A percentile compares a stretch with the other conserved stretches of the same genome.
These are phyloP conservation scores for Caerostris darwini DNA, from an alignment of 1,140 invertebrate species.

Conservation along the genomic window DNA sequence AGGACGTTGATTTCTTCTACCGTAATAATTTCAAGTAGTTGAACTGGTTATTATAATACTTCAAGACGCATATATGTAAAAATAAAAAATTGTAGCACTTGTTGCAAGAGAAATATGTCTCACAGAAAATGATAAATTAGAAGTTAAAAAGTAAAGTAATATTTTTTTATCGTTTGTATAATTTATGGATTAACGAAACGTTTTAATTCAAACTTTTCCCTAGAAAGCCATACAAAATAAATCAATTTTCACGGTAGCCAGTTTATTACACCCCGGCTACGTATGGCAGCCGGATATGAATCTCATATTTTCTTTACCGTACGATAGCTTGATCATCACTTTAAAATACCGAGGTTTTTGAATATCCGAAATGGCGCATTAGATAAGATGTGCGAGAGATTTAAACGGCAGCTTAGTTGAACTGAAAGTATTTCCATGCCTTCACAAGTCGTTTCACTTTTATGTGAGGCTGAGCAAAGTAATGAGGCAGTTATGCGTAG, in stretches of 20 bases:
- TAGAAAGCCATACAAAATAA: slow-evolving; percentile 20
- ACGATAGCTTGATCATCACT: slow-evolving; percentile 64
- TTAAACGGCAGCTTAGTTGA: slow-evolving; percentile 67
- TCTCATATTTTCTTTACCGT: slow-evolving; percentile 57
- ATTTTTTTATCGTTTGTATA: slow-evolving; percentile 37
- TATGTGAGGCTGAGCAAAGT: slow-evolving; percentile 59
- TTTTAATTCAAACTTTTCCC: slow-evolving; percentile 60
- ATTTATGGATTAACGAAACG: slow-evolving; percentile 69
- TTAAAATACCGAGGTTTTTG: slow-evolving; percentile 69
- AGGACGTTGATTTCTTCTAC: no score
- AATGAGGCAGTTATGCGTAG: slow-evolving; percentile 70
- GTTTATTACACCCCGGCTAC: slow-evolving; percentile 50
- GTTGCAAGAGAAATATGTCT: neutral
- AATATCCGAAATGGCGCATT: slow-evolving; percentile 66
- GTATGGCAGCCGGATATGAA: slow-evolving; percentile 69
- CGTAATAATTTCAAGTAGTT: no score
- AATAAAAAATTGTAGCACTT: neutral
- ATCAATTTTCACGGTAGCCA: slow-evolving; percentile 43
- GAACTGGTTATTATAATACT: no score
- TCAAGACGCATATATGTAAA: no score
- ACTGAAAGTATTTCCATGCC: slow-evolving; percentile 55
- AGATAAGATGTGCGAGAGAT: slow-evolving; percentile 58
- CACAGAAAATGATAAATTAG: neutral
- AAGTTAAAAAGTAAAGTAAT: neutral
- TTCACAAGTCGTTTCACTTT: slow-evolving; percentile 40